Percentiles rank a stretch among this genome's conserved stretches.
Evolutionary conservation across 1,140 invertebrate species (phyloP).

Genomic region (Saccostrea glomerata): DNA sequence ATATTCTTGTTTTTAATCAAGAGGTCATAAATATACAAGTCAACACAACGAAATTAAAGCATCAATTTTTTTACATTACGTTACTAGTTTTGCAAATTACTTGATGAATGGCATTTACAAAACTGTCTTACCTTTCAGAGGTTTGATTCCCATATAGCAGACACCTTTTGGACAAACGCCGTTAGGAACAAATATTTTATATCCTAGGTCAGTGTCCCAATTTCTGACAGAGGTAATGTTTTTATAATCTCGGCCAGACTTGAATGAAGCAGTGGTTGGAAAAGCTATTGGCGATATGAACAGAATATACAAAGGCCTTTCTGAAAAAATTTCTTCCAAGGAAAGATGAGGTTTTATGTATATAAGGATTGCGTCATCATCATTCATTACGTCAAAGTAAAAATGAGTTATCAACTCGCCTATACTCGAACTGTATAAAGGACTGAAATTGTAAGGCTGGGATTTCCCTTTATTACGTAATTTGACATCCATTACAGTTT

Average conservation of each 20-base stretch:
- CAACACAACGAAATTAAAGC: background rate
- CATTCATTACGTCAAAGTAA: constrained; percentile 17
- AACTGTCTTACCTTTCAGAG: constrained; percentile 35
- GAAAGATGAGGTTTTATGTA: constrained; percentile 25
- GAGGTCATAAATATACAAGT: background rate
- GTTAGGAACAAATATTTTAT: constrained; percentile 37
- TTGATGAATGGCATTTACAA: background rate
- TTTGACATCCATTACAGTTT: background rate
- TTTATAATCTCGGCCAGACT: background rate
- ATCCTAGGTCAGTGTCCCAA: constrained; percentile 38
- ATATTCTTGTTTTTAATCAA: background rate
- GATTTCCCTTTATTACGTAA: background rate
- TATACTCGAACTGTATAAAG: background rate
- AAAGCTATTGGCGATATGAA: constrained; percentile 3
- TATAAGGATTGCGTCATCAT: constrained; percentile 35
- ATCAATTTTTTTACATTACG: too few species aligned
- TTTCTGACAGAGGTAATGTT: background rate
- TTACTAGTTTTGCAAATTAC: background rate
- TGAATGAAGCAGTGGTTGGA: background rate
- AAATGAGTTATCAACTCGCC: background rate
- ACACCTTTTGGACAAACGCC: background rate
- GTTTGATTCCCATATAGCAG: constrained; percentile 31
- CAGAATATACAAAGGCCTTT: background rate
- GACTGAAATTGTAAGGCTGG: background rate
- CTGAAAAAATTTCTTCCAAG: background rate